These are phyloP conservation scores for Torymus aiolomorphi DNA, from an alignment of 2,888 invertebrate genomes.

Conservation along the genomic window DNA sequence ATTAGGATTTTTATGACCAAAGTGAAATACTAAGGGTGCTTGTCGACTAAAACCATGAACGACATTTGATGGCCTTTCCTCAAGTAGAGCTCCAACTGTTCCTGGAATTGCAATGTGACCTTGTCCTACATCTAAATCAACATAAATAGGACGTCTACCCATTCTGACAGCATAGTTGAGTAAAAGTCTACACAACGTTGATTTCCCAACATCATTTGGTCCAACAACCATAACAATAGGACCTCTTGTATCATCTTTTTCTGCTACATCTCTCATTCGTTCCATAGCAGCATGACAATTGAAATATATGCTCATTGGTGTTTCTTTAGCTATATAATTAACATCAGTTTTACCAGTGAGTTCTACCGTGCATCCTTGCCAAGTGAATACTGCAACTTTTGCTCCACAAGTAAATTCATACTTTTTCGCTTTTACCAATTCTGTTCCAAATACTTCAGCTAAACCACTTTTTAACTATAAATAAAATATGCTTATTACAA, in stretches of 20 bases:
- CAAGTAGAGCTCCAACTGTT: conserved; percentile 90
- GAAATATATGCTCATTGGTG: conserved; percentile 96
- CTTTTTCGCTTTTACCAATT: conserved; percentile 92
- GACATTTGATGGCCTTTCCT: conserved; percentile 94
- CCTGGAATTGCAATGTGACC: conserved; percentile 94
- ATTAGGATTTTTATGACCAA: conserved; percentile 88
- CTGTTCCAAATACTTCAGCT: conserved; percentile 98
- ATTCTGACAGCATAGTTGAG: conserved; percentile 96
- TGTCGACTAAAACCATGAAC: conserved; percentile 97
- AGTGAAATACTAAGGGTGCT: conserved; percentile 95
- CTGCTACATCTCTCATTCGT: conserved; percentile 89
- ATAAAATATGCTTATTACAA: no score
- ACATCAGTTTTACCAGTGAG: conserved; percentile 93
- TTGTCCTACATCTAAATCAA: conserved; percentile 97
- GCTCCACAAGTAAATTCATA: conserved; percentile 93
- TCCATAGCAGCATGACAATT: conserved; percentile 98
- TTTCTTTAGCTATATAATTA: conserved; percentile 95
- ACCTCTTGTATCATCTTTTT: conserved; percentile 84
- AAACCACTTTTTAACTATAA: conserved; percentile 88
- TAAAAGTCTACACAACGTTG: conserved; percentile 90
- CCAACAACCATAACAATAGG: conserved; percentile 95
- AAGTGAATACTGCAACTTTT: conserved; percentile 96
- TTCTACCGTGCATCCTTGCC: conserved; percentile 94
- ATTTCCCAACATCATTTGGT: conserved; percentile 97
- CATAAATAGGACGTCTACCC: conserved; percentile 91